phyloP scores from a whole-genome alignment of 2,888 invertebrate species.

The Agriopis leucophaearia region DNA sequence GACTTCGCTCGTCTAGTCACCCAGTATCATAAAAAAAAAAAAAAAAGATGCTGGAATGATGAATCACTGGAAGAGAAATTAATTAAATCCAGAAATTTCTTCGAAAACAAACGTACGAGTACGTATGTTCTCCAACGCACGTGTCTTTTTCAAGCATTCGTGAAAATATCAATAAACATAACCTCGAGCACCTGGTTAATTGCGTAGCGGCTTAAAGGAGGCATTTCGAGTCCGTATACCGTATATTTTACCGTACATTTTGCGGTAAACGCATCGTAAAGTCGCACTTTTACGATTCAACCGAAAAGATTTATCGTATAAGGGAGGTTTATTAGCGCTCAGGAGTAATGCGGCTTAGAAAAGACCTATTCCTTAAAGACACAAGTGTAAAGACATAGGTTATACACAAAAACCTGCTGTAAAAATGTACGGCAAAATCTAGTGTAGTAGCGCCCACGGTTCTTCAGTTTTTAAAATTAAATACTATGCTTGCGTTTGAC shows the following conservation, averaged over 20 bases:
- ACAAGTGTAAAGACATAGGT: conserved; percentile 7
- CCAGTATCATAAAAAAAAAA: too few relatives aligned
- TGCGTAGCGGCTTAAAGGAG: conserved; percentile 43
- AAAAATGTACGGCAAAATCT: neutral
- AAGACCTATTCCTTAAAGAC: conserved; percentile 14
- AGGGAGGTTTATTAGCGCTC: conserved; percentile 57
- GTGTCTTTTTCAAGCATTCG: conserved; percentile 34
- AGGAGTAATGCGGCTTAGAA: conserved; percentile 42
- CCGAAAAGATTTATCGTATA: conserved; percentile 64
- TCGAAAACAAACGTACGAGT: neutral
- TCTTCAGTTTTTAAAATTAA: too few relatives aligned
- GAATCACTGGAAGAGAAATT: neutral
- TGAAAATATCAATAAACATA: conserved; percentile 62
- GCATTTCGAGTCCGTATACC: conserved; percentile 48
- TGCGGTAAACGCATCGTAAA: conserved; percentile 65
- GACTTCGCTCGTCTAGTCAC: too few relatives aligned
- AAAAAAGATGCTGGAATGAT: too few relatives aligned
- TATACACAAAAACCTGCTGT: neutral
- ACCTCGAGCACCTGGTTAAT: conserved; percentile 50
- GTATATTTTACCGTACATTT: conserved; percentile 54
- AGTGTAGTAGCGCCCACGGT: too few relatives aligned
- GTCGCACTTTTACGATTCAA: conserved; percentile 61
- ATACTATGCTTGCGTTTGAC: too few relatives aligned
- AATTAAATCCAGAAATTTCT: neutral
- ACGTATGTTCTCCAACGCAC: neutral